Conservation (phyloP, 2,888 invertebrate species). For the Limnephilus auricula region DNA sequence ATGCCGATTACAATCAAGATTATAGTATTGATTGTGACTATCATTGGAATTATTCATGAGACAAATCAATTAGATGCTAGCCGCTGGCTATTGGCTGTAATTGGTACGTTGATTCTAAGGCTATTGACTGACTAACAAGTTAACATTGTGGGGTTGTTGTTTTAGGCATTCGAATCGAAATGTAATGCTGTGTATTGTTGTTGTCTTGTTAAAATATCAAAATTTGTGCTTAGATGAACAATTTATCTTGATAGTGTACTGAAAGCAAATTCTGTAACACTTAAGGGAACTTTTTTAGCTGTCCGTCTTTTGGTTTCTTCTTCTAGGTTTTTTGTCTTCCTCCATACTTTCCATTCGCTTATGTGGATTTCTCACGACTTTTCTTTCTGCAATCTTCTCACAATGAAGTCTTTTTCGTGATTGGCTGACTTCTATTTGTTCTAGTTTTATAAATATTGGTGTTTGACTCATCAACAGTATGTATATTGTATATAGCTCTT, state of each 20-base stretch:
- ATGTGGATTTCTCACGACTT: no score
- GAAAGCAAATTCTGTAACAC: no score
- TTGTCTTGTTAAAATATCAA: not conserved
- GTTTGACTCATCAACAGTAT: no score
- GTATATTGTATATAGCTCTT: no score
- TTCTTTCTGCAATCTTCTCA: no score
- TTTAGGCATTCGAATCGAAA: not conserved
- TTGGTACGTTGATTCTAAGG: not conserved
- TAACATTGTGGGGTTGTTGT: not conserved
- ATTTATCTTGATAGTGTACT: not conserved
- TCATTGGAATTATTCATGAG: not conserved
- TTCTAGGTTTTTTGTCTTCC: no score
- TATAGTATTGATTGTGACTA: not conserved
- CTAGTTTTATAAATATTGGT: no score
- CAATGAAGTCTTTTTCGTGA: no score
- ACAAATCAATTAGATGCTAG: not conserved
- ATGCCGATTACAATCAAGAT: constrained; percentile 2
- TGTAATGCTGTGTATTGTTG: not conserved
- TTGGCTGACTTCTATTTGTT: no score
- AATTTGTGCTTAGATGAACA: not conserved
- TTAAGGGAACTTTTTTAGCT: no score
- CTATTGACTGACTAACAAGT: not conserved
- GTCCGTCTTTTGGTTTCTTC: no score
- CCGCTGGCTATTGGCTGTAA: not conserved
- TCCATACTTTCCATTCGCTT: no score